Percentiles rank a stretch among this genome's conserved stretches.
Evolutionary conservation across 2,113 vertebrate genomes (phyloP).

Genomic region (Gobius niger): DNA sequence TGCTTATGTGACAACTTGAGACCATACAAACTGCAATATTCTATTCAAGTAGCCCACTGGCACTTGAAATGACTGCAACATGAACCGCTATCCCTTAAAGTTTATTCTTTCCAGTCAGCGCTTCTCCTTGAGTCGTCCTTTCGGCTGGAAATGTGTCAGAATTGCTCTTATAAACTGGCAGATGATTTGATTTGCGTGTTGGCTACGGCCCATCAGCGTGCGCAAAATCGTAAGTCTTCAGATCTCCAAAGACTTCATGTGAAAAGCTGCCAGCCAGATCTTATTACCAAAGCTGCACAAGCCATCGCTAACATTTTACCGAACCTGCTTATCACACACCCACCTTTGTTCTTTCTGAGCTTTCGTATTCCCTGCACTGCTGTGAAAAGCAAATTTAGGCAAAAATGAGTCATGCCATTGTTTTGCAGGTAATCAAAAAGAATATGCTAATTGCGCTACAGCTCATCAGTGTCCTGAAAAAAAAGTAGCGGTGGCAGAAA

Average conservation of each 20-base stretch:
- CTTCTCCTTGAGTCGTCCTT: not conserved
- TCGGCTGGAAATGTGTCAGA: conserved; percentile 12
- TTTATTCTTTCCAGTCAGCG: conserved; percentile 1
- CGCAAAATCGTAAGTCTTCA: conserved; percentile 6
- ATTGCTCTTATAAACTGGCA: conserved; percentile 19
- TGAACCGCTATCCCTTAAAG: not conserved
- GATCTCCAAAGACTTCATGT: conserved; percentile 34
- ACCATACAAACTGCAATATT: no score
- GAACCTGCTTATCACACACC: not conserved
- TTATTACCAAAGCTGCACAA: conserved; percentile 31
- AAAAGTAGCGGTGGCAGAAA: not conserved
- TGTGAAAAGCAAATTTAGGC: not conserved
- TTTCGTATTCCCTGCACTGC: not conserved
- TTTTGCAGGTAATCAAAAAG: not conserved
- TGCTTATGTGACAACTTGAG: no score
- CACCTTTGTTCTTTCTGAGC: conserved; percentile 8
- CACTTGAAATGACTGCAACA: no score
- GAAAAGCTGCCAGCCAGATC: conserved; percentile 25
- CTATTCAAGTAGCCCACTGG: no score
- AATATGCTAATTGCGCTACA: not conserved
- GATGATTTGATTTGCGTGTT: conserved; percentile 40
- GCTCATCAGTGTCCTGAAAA: conserved; percentile 7
- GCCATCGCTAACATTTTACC: not conserved
- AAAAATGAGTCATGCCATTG: not conserved
- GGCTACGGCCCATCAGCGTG: conserved; percentile 17